Percentiles rank a stretch among this genome's conserved stretches.
Evolutionary conservation across 2,113 vertebrate species (phyloP).

Genomic region (Dascyllus trimaculatus): DNA sequence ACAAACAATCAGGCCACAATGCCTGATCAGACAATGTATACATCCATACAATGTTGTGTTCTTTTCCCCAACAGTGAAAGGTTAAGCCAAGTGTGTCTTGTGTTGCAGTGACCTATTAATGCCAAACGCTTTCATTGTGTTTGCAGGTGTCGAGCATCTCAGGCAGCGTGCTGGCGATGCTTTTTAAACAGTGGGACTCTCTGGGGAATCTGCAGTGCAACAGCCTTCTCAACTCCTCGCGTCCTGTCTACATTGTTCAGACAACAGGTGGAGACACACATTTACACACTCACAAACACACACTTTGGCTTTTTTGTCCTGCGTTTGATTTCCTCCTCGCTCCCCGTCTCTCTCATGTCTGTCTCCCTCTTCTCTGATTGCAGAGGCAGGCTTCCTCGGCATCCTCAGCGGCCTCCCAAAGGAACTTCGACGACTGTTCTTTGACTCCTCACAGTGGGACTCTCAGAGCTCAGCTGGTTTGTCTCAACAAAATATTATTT

Average conservation of each 20-base stretch:
- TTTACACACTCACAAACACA: background rate
- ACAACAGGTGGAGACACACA: slow-evolving; percentile 83
- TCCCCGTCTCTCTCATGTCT: background rate
- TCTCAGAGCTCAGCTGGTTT: slow-evolving; percentile 51
- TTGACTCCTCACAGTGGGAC: slow-evolving; percentile 27
- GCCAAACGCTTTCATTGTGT: slow-evolving; percentile 46
- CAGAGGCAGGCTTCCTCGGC: slow-evolving; percentile 86
- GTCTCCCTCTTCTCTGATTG: slow-evolving; percentile 53
- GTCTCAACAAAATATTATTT: slow-evolving; percentile 10
- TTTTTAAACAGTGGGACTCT: slow-evolving; percentile 78
- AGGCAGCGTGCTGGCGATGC: slow-evolving; percentile 64
- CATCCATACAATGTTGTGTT: background rate
- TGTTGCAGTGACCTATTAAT: slow-evolving; percentile 49
- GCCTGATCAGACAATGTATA: slow-evolving; percentile 17
- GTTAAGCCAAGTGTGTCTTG: slow-evolving; percentile 24
- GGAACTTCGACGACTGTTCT: slow-evolving; percentile 76
- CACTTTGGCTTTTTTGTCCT: slow-evolving; percentile 1
- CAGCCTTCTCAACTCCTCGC: slow-evolving; percentile 56
- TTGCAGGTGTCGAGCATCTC: slow-evolving; percentile 73
- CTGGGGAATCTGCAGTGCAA: slow-evolving; percentile 74
- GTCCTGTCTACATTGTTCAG: slow-evolving; percentile 85
- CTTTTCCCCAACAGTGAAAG: slow-evolving; percentile 36
- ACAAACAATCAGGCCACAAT: background rate
- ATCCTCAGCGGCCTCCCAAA: slow-evolving; percentile 82
- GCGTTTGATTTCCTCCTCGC: slow-evolving; percentile 13